Percentiles rank a stretch among this genome's conserved stretches.
phyloP scores from a whole-genome alignment of 2,797 vertebrate species.

The Squalus acanthias region DNA sequence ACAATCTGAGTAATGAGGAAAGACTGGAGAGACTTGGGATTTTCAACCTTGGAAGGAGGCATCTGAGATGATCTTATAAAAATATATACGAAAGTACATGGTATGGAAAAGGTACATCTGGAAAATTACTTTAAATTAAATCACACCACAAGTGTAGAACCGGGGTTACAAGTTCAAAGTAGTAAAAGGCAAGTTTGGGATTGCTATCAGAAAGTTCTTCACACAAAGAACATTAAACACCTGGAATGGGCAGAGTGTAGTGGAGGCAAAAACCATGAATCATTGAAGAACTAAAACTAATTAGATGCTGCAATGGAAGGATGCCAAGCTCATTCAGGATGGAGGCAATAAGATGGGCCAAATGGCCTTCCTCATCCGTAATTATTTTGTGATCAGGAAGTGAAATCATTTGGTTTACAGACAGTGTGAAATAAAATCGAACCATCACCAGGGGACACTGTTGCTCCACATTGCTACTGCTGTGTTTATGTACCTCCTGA shows the following conservation, averaged over 20 bases:
- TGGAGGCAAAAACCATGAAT: neutral
- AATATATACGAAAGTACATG: no score
- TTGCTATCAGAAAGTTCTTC: neutral
- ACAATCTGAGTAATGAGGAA: no score
- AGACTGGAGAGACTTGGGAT: no score
- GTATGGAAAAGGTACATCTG: no score
- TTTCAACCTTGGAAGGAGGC: no score
- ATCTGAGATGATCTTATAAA: no score
- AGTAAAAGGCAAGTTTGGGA: neutral
- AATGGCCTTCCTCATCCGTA: neutral
- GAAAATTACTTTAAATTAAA: no score
- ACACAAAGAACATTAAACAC: neutral
- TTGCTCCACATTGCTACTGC: neutral
- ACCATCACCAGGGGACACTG: neutral
- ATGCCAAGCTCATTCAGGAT: neutral
- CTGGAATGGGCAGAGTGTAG: neutral
- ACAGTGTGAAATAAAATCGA: neutral
- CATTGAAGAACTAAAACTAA: neutral
- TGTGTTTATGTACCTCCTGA: no score
- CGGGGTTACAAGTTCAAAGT: no score
- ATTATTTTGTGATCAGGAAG: no score
- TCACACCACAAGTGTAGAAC: no score
- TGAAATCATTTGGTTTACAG: neutral
- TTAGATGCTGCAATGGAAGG: neutral
- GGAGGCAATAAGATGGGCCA: neutral